Evolutionary conservation across 2,113 vertebrate genomes (phyloP).

Genomic region (Chlamydotis undulata): DNA sequence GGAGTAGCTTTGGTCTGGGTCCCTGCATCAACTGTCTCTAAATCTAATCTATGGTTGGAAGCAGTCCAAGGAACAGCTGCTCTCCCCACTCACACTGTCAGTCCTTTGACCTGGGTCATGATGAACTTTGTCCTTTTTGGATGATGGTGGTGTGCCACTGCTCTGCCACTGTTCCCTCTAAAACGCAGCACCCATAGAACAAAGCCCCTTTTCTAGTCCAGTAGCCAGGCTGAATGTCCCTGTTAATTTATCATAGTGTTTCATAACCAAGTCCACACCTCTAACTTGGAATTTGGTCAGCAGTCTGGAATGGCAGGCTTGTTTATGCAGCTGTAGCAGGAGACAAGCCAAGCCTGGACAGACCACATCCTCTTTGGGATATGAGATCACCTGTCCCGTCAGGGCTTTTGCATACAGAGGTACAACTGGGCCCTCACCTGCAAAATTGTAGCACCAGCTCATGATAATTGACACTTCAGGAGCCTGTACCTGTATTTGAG

Average conservation of each 20-base stretch:
- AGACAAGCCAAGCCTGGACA: neutral
- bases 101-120: neutral
- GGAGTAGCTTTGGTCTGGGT: neutral
- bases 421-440: neutral
- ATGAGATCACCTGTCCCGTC: neutral
- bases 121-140: neutral
- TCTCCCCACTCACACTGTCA: neutral
- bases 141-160: fast-evolving
- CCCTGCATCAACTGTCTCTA: neutral
- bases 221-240: neutral
- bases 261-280: neutral
- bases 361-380: neutral
- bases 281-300: neutral
- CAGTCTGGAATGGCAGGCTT: neutral
- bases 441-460: neutral
- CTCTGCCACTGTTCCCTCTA: neutral
- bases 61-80: neutral
- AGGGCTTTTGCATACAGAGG: neutral
- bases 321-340: neutral
- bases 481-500: neutral
- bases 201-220: neutral
- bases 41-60: neutral
- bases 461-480: neutral
- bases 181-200: neutral
- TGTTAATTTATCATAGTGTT: neutral